phyloP scores from a whole-genome alignment of 1,140 invertebrate species.

The Atopsyche davidsoni region DNA sequence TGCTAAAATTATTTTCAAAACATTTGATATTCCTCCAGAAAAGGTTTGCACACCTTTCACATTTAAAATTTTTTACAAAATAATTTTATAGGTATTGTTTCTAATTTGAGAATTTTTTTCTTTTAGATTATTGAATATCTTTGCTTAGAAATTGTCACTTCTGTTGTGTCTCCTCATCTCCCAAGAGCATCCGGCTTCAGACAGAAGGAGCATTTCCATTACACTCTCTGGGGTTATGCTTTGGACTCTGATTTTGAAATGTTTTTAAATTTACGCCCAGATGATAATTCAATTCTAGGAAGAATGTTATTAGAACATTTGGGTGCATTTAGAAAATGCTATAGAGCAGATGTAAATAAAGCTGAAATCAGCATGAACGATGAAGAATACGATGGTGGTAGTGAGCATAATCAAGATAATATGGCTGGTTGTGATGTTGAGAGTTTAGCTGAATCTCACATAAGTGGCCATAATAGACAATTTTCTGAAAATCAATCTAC shows the following conservation, averaged over 20 bases:
- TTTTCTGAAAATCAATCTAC: slow-evolving; percentile 16
- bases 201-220: slow-evolving; percentile 47
- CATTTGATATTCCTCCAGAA: slow-evolving; percentile 43
- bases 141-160: slow-evolving; percentile 48
- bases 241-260: slow-evolving; percentile 50
- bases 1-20: slow-evolving; percentile 45
- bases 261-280: slow-evolving; percentile 51
- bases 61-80: neutral
- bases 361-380: neutral
- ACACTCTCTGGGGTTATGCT: slow-evolving; percentile 53
- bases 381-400: slow-evolving; percentile 32
- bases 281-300: slow-evolving; percentile 51
- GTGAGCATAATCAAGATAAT: slow-evolving; percentile 45
- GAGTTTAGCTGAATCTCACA: too few relatives aligned
- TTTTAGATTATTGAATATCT: slow-evolving; percentile 52
- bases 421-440: slow-evolving; percentile 42
- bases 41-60: slow-evolving; percentile 33
- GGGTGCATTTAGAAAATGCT: slow-evolving; percentile 46
- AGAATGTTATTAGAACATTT: slow-evolving; percentile 49
- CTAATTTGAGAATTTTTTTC: slow-evolving; percentile 11
- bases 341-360: slow-evolving; percentile 35
- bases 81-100: neutral
- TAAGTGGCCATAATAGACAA: neutral
- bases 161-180: slow-evolving; percentile 44
- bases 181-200: slow-evolving; percentile 45